phyloP scores from a whole-genome alignment of 2,113 vertebrate species.

The Nanorana parkeri region DNA sequence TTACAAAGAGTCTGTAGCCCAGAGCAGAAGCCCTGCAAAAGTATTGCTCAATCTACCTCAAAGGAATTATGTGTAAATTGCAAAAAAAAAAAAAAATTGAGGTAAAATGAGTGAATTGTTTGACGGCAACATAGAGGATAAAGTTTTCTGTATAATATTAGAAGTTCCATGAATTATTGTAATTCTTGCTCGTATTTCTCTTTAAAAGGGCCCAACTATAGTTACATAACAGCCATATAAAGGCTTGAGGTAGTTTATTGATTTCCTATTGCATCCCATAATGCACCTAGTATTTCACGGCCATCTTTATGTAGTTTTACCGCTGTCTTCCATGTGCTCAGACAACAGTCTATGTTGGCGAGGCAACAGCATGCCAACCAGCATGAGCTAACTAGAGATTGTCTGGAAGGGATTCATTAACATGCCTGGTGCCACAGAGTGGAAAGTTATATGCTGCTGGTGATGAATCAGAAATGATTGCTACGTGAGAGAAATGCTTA shows the following conservation, averaged over 20 bases:
- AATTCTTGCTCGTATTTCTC: neutral
- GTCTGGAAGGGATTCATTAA: slow-evolving; percentile 30
- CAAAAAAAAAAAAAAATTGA: no score
- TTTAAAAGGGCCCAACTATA: neutral
- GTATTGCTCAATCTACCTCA: no score
- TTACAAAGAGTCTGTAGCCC: no score
- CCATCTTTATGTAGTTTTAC: slow-evolving; percentile 38
- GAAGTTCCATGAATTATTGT: no score
- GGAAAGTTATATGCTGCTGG: slow-evolving; percentile 20
- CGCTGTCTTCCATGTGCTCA: slow-evolving; percentile 17
- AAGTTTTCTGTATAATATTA: no score
- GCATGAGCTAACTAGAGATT: slow-evolving; percentile 36
- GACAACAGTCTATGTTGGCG: slow-evolving; percentile 31
- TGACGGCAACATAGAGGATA: no score
- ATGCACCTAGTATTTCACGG: slow-evolving; percentile 30
- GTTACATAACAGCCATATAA: neutral
- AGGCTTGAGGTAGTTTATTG: neutral
- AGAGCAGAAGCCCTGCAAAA: no score
- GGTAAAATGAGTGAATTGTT: no score
- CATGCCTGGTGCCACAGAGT: slow-evolving; percentile 30
- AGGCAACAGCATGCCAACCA: slow-evolving; percentile 21
- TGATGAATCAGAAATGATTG: slow-evolving; percentile 46
- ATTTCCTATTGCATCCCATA: slow-evolving; percentile 11
- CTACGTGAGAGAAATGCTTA: slow-evolving; percentile 30
- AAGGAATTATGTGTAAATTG: no score